phyloP scores from a whole-genome alignment of 2,888 invertebrate genomes.

The Tanaodytes sp. region DNA sequence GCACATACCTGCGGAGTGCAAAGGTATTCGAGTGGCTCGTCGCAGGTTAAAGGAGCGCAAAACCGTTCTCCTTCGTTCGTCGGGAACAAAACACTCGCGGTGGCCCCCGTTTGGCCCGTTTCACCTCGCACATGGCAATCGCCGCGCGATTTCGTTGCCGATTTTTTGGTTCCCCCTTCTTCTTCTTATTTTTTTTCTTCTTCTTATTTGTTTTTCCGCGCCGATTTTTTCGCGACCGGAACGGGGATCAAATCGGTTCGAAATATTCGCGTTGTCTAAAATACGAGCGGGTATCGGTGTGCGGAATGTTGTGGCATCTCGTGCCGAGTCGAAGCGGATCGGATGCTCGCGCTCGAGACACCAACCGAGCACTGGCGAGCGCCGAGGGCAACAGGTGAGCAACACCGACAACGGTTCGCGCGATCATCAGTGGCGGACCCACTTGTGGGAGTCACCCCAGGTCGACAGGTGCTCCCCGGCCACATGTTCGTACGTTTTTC shows the following conservation, averaged over 20 bases:
- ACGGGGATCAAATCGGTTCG: no score
- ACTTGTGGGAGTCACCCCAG: constrained; percentile 40
- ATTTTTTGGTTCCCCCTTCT: no score
- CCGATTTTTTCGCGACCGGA: no score
- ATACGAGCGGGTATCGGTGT: no score
- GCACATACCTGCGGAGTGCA: constrained; percentile 45
- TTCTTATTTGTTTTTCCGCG: no score
- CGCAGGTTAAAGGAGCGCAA: constrained; percentile 35
- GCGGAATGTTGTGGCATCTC: no score
- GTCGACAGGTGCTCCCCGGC: constrained; percentile 37
- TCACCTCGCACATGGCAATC: constrained; percentile 3
- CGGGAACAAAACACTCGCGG: constrained; percentile 26
- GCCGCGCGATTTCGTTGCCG: no score
- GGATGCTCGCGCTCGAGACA: constrained; percentile 52
- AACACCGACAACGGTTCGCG: constrained; percentile 54
- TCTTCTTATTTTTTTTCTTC: no score
- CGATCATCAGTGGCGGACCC: constrained; percentile 53
- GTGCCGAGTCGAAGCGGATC: no score
- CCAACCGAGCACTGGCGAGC: constrained; percentile 52
- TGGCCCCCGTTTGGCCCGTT: not conserved
- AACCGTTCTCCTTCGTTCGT: constrained; percentile 34
- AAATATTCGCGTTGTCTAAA: no score
- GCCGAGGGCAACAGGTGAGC: constrained; percentile 55
- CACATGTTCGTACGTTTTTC: no score
- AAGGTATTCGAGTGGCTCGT: constrained; percentile 38